Evolutionary conservation across 2,113 vertebrate species (phyloP), one percentile per base, ranked within the genome.

Genomic region (Cephalopholis sonnerati): DNA sequence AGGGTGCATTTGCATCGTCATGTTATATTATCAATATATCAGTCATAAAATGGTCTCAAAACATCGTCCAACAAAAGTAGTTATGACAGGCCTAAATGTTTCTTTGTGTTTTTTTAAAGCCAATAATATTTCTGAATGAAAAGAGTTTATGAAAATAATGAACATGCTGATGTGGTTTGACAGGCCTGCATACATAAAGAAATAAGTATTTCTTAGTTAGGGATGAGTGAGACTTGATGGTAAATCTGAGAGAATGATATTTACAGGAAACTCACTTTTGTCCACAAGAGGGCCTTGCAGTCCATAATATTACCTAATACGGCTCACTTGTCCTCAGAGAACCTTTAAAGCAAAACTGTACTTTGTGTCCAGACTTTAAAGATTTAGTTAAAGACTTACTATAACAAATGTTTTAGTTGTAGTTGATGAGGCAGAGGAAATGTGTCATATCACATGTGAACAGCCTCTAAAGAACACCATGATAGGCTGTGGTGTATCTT

Each of bases 261-360:
- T 63, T 4, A 59, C 36, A 2, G 13, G 55, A 72, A 55, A 8
- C 16, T 66, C 1, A 0, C 24, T 64, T 86, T 53, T 79, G 17
- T 73, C 87, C 91, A 93, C 71, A 74, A 84, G 89, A 72, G 68
- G 87, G 89, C 79, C 25, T 3, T 74, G 36, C 16, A 77, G 53
- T 16, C 46, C 59, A 77, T 9, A 16, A 18, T 24, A 51, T 63
- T 18, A 22, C 18, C 48, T 6, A 17, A 10, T 2, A 20, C 20
- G 25, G 2, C 22, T 25, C 24, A 13, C 55, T 2, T 61, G 17
- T 32, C 27, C n/a, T 67, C 24, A 41, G 4, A 41, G 10, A 27
- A 20, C 12, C 6, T 64, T 13, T 2, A 50, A 5, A 15, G 15
- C 36, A 63, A 36, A 36, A 44, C 41, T 44, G 41, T 44, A 44